Conservation (phyloP, 2,888 invertebrate species). For the Germaria angustata region DNA sequence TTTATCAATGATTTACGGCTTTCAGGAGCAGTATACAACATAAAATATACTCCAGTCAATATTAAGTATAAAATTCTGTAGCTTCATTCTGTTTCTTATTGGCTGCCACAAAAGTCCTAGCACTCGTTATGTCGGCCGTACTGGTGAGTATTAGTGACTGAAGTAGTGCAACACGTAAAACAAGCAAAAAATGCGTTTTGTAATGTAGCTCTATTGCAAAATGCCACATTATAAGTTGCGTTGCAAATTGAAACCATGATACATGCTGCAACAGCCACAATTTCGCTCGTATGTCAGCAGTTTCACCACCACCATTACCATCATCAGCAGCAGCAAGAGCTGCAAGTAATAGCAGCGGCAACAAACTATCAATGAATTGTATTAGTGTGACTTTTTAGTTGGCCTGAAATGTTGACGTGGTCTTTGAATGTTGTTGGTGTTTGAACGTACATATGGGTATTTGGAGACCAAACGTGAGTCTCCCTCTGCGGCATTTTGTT, state of each 20-base stretch:
- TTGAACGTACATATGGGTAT: slow-evolving; percentile 34
- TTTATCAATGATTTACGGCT: slow-evolving; percentile 71
- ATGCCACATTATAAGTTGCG: slow-evolving; percentile 51
- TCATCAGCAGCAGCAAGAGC: neutral
- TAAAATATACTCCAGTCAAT: slow-evolving; percentile 37
- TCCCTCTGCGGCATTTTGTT: slow-evolving; percentile 65
- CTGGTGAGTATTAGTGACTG: neutral
- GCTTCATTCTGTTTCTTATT: slow-evolving; percentile 31
- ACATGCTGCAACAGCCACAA: slow-evolving; percentile 17
- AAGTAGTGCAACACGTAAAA: slow-evolving; percentile 7
- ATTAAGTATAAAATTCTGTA: slow-evolving; percentile 14
- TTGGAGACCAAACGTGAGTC: slow-evolving; percentile 53
- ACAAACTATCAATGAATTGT: slow-evolving; percentile 59
- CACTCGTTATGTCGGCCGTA: neutral
- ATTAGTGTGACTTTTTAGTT: slow-evolving; percentile 30
- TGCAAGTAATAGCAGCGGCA: slow-evolving; percentile 27
- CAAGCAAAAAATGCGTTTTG: slow-evolving; percentile 45
- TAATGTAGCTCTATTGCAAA: slow-evolving; percentile 44
- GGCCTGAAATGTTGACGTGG: slow-evolving; percentile 4
- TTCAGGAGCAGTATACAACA: slow-evolving; percentile 32
- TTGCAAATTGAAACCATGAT: slow-evolving; percentile 56
- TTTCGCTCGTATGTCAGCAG: slow-evolving; percentile 21
- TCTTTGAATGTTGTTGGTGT: slow-evolving; percentile 37
- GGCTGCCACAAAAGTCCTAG: slow-evolving; percentile 33
- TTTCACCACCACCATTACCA: slow-evolving; percentile 20